A percentile compares a stretch with the other conserved stretches of the same genome.
These are phyloP conservation scores for Darevskia mixta DNA, from an alignment of 2,797 vertebrate species.

Conservation along the genomic window DNA sequence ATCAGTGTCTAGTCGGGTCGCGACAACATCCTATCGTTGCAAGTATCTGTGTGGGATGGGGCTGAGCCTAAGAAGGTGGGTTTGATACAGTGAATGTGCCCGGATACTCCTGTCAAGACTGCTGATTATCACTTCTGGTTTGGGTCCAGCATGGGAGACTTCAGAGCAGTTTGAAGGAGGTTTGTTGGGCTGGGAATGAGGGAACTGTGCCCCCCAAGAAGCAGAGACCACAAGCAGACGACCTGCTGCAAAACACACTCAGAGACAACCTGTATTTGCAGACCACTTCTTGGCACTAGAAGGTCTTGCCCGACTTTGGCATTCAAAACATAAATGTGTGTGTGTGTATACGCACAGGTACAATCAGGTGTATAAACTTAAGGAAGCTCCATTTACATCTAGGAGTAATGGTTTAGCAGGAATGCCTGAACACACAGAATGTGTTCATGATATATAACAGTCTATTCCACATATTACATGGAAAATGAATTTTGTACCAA, in stretches of 20 bases:
- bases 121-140: background rate
- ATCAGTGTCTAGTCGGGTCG: too few species aligned
- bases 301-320: background rate
- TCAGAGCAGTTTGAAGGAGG: background rate
- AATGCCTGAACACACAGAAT: background rate
- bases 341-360: background rate
- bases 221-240: too few species aligned
- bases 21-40: background rate
- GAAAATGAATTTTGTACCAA: too few species aligned
- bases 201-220: background rate
- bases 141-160: background rate
- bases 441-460: too few species aligned
- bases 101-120: background rate
- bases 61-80: too few species aligned
- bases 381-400: background rate
- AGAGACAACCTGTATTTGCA: background rate
- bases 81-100: background rate
- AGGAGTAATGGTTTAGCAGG: background rate
- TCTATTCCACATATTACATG: too few species aligned
- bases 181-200: background rate
- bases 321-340: background rate
- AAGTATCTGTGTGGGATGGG: background rate
- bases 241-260: background rate
- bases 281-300: background rate
- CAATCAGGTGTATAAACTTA: background rate